A percentile compares a stretch with the other conserved stretches of the same genome.
Conservation (phyloP, 2,113 vertebrate genomes). For the Catharus bicknelli region DNA sequence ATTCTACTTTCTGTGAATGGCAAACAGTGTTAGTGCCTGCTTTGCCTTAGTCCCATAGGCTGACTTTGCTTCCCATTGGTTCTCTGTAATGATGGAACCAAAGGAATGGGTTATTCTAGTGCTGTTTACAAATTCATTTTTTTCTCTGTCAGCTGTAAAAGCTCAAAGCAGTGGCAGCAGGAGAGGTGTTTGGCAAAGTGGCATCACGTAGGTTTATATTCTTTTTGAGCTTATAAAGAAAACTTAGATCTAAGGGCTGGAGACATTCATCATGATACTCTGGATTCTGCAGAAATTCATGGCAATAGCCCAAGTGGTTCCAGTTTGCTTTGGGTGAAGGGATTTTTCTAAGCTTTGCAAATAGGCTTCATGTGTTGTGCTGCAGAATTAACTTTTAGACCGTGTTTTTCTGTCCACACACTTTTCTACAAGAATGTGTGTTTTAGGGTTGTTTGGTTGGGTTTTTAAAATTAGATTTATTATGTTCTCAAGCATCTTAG, state of each 20-base stretch:
- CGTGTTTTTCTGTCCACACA: neutral
- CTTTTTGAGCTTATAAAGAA: neutral
- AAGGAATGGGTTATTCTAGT: neutral
- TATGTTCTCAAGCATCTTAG: neutral
- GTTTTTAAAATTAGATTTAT: neutral
- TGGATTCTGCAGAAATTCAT: neutral
- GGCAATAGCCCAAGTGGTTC: neutral
- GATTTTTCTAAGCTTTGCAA: neutral
- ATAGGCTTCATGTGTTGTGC: neutral
- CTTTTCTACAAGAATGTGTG: neutral
- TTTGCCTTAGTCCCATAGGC: neutral
- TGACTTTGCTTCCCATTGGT: neutral
- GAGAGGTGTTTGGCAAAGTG: neutral
- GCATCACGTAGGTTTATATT: neutral
- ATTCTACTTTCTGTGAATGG: neutral
- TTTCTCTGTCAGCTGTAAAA: neutral
- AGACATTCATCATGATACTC: neutral
- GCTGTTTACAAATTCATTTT: neutral
- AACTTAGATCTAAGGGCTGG: neutral
- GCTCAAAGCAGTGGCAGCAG: neutral
- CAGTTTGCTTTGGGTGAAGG: neutral
- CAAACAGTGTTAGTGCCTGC: neutral
- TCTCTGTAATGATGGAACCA: neutral
- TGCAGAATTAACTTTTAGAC: neutral
- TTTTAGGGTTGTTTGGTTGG: neutral